Conservation (phyloP, 1,140 invertebrate species). For the Harpegnathos saltator region DNA sequence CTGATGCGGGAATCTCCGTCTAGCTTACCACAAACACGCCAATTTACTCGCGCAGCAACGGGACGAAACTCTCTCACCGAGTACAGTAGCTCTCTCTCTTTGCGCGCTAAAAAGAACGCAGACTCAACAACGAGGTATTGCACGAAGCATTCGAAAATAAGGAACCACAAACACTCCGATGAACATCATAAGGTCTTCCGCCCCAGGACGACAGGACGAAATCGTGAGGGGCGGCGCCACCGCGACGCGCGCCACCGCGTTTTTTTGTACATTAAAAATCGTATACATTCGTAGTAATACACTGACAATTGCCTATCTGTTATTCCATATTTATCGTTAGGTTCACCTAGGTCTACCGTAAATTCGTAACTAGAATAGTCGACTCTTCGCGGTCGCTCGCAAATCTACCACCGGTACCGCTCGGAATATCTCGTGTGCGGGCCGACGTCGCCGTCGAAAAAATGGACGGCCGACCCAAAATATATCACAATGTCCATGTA, state of each 20-base stretch:
- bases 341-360: constrained; percentile 79
- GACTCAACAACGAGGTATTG: constrained; percentile 45
- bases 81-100: constrained; percentile 18
- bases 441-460: constrained; percentile 68
- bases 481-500: constrained; percentile 83
- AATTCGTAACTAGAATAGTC: constrained; percentile 86
- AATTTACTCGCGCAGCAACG: constrained; percentile 22
- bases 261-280: constrained; percentile 86
- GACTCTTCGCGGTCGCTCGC: constrained; percentile 65
- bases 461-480: constrained; percentile 69
- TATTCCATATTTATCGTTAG: constrained; percentile 73
- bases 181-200: constrained; percentile 47
- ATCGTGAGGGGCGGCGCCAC: constrained; percentile 23
- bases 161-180: constrained; percentile 45
- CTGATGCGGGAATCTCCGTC: too few relatives aligned
- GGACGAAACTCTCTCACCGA: constrained; percentile 11
- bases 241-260: constrained; percentile 38
- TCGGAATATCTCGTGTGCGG: constrained; percentile 74
- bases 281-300: constrained; percentile 85
- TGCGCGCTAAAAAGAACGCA: constrained; percentile 47
- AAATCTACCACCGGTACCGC: constrained; percentile 57
- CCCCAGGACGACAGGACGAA: constrained; percentile 65
- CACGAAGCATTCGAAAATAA: constrained; percentile 55
- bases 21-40: neutral
- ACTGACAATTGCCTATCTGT: constrained; percentile 83